Evolutionary conservation across 2,888 invertebrate species (phyloP), one percentile per base, ranked within the genome.

Genomic region (Ethmia dodecea): DNA sequence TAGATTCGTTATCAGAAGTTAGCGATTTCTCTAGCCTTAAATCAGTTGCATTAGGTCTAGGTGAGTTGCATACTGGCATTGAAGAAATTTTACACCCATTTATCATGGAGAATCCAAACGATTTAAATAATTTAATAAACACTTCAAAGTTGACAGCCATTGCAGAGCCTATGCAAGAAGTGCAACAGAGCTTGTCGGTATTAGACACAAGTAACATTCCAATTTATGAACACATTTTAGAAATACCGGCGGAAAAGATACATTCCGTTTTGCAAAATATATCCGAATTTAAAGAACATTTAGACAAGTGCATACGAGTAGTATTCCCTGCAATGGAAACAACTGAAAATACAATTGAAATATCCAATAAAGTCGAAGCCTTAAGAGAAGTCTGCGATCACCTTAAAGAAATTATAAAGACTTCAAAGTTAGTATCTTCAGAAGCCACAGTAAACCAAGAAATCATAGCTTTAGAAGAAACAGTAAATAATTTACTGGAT

Each of bases 151-250:
- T 86, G 31, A 49, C 56, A 29, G 59, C 60, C 9, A 67, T 88
- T 37, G 76, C 77, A 14, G 67, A 77, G 33, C 83, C 83, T 0
- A 67, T 83, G 61, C 71, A 70, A 43, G 74, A 75, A 41, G 47
- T 83, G 8, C 70, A 72, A 22, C 64, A 79, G 47, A 62, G 66
- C 57, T 61, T 86, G 37, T 75, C 73, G 30, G 58, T 74, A 31
- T 48, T 81, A 58, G 75, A 80, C 46, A 51, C 53, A 37, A 64
- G 49, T 52, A 73, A 79, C 67, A 76, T 81, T 72, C 73, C 76
- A 68, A 54, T 74, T 49, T 77, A 67, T 48, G 76, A 79, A 67
- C 61, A 71, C 57, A 61, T 74, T 47, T 50, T 74, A 60, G 72
- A 77, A 52, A 59, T 75, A 44, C 60, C 77, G 13, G 49, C 65